Conservation (phyloP, 1,140 invertebrate species). For the Ceratosolen fusciceps region DNA sequence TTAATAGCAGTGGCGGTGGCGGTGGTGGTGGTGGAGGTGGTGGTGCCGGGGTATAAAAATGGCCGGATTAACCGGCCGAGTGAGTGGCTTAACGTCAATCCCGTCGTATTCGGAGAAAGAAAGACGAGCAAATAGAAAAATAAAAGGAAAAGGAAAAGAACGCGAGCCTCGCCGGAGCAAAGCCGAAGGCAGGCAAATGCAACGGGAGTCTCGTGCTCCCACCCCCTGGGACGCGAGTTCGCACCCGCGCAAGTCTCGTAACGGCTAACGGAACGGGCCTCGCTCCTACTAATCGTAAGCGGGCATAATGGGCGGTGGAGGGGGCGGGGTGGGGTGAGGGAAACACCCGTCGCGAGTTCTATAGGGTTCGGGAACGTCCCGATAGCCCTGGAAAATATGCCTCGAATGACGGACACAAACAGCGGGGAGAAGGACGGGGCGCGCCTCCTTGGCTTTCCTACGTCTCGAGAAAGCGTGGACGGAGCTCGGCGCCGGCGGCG, state of each 20-base stretch:
- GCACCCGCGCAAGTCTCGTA: constrained; percentile 46
- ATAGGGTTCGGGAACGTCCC: constrained; percentile 29
- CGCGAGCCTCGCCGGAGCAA: not conserved
- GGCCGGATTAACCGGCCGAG: no score
- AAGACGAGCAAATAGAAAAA: no score
- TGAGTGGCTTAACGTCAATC: no score
- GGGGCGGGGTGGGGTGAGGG: constrained; percentile 24
- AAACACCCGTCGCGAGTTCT: not conserved
- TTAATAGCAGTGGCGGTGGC: no score
- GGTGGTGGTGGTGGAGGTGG: no score
- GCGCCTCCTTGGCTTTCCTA: not conserved
- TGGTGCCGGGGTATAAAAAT: no score
- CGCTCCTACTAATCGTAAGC: constrained; percentile 67
- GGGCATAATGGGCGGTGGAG: constrained; percentile 62
- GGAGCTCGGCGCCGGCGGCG: not conserved
- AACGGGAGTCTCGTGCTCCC: not conserved
- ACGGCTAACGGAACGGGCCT: constrained; percentile 46
- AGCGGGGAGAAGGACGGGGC: not conserved
- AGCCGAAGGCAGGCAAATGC: not conserved
- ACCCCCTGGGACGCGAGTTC: not conserved
- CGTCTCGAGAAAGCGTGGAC: not conserved
- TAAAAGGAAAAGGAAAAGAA: not conserved
- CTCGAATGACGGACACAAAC: constrained; percentile 19
- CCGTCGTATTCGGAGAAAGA: no score
- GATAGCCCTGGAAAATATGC: constrained; percentile 27